A percentile compares a stretch with the other conserved stretches of the same genome.
These are phyloP conservation scores for Tuta absoluta DNA, from an alignment of 2,888 invertebrate species.

Conservation along the genomic window DNA sequence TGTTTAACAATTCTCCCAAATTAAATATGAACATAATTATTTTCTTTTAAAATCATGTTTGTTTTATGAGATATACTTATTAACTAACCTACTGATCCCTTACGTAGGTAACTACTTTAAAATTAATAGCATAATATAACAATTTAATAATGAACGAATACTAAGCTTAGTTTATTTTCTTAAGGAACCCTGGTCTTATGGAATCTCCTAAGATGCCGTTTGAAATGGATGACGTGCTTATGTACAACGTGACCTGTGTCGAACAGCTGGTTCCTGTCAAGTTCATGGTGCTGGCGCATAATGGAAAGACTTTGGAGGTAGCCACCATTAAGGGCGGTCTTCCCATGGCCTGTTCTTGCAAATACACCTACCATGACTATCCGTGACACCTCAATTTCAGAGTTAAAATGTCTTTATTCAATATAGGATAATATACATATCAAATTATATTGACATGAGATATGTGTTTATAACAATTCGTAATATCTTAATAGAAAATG, in stretches of 20 bases:
- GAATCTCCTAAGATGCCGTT: not conserved
- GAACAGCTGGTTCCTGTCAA: constrained; percentile 32
- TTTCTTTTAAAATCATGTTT: too few species aligned
- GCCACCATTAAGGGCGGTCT: constrained; percentile 33
- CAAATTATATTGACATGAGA: too few species aligned
- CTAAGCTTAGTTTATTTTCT: not conserved
- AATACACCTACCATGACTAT: not conserved
- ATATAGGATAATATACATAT: too few species aligned
- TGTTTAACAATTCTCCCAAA: too few species aligned
- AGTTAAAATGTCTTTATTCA: too few species aligned
- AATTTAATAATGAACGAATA: not conserved
- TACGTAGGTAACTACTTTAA: too few species aligned
- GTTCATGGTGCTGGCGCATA: constrained; percentile 38
- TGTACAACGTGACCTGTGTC: constrained; percentile 30
- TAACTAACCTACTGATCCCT: too few species aligned
- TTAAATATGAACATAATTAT: too few species aligned
- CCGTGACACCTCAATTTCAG: not conserved
- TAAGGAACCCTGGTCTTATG: constrained; percentile 30
- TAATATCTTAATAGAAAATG: too few species aligned
- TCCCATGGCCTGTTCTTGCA: constrained; percentile 39
- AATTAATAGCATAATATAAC: too few species aligned
- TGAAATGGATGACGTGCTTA: not conserved
- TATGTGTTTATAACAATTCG: too few species aligned
- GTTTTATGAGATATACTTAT: too few species aligned
- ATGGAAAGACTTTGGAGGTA: constrained; percentile 31